These are phyloP conservation scores for Ibidorhyncha struthersii DNA, from an alignment of 2,113 vertebrate species.

Conservation along the genomic window DNA sequence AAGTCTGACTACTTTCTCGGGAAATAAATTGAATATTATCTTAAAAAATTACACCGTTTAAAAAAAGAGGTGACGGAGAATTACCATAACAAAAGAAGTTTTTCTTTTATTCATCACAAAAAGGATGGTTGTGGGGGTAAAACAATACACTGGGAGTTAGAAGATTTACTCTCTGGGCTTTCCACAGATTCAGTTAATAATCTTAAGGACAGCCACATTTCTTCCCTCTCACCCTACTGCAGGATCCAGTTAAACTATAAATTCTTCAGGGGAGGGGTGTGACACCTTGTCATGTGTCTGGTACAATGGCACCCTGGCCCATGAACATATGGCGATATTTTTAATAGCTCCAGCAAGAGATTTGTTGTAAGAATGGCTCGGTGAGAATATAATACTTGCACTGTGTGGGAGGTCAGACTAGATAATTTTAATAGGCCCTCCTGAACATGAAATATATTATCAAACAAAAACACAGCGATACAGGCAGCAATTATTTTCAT, in stretches of 20 bases:
- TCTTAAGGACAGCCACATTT: background rate
- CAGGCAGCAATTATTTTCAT: constrained; percentile 50
- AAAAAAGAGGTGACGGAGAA: background rate
- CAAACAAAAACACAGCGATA: constrained; percentile 35
- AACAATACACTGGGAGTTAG: background rate
- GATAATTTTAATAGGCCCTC: constrained; percentile 53
- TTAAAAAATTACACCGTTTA: background rate
- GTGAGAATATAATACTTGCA: background rate
- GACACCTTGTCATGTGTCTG: background rate
- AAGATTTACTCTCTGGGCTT: background rate
- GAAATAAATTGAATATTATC: background rate
- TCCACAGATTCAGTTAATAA: background rate
- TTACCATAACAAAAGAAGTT: background rate
- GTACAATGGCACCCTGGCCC: background rate
- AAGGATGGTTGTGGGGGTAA: background rate
- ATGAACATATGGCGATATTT: background rate
- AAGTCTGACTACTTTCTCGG: background rate
- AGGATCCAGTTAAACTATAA: background rate
- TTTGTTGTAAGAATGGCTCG: background rate
- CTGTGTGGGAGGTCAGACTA: constrained; percentile 23
- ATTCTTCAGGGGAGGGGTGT: background rate
- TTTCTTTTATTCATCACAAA: background rate
- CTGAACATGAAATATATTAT: constrained; percentile 43
- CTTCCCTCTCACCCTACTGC: background rate
- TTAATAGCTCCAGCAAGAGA: background rate